phyloP scores from a whole-genome alignment of 2,113 vertebrate species.

The Candoia aspera region DNA sequence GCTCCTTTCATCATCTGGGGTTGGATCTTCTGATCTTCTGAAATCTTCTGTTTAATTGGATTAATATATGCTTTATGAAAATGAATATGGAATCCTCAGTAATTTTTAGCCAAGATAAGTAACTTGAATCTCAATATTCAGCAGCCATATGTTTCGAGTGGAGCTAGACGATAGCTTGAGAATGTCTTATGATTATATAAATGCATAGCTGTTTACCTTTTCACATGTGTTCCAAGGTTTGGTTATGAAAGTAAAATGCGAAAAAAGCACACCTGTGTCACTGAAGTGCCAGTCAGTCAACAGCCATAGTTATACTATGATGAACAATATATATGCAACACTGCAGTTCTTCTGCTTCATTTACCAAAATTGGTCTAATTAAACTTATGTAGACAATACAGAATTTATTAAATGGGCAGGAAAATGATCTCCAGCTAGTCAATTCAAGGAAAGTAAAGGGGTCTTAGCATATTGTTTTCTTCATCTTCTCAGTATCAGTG shows the following conservation, averaged over 20 bases:
- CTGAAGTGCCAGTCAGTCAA: constrained; percentile 38
- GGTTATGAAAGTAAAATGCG: constrained; percentile 24
- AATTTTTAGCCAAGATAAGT: neutral
- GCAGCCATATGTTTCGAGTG: neutral
- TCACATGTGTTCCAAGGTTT: neutral
- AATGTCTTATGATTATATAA: constrained; percentile 23
- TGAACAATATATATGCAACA: neutral
- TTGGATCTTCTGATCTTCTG: neutral
- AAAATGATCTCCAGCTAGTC: constrained; percentile 26
- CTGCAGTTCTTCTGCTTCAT: neutral
- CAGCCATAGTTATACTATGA: constrained; percentile 21
- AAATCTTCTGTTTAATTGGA: neutral
- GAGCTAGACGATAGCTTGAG: constrained; percentile 25
- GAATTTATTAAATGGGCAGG: constrained; percentile 29
- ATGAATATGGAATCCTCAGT: neutral
- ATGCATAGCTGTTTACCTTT: constrained; percentile 10
- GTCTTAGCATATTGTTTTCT: neutral
- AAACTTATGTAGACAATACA: neutral
- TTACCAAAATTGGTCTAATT: constrained; percentile 32
- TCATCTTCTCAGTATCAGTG: neutral
- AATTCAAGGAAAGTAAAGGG: neutral
- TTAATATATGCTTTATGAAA: neutral
- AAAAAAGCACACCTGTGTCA: constrained; percentile 30
- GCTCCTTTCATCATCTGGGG: neutral
- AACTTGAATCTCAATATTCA: neutral